Base-by-base conservation (phyloP, 2,113 vertebrate species). In the Ramphastos sulfuratus region DNA sequence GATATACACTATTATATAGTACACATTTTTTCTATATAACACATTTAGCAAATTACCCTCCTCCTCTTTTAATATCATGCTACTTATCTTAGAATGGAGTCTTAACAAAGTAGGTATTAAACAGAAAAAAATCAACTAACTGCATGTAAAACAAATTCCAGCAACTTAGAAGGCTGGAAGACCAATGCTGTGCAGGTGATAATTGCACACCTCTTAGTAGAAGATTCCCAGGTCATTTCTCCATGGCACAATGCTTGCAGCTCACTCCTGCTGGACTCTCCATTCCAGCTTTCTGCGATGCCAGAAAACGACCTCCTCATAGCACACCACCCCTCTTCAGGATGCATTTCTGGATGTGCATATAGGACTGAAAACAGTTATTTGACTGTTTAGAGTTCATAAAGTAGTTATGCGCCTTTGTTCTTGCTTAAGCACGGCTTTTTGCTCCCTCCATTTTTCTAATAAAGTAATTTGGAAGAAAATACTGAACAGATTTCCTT, bases 271-370 rank as follows among this genome's bases (percentile, higher is more conserved):
- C 20, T 60, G 56, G 25, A 56, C 16, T 19, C 55, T 63, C 48
- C 11, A 6, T 11, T 28, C 28, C 48, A n/a, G 12, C 10, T 55
- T 37, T 55, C 64, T 50, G 48, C 5, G 9, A 50, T 50, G 50
- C 23, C 23, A 52, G 23, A 24, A 52, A 24, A 52, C 23, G 64
- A 33, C 28, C 17, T 67, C 17, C 31, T 33, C 28, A 17, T 3
- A 60, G 33, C 14, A 35, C 44, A 25, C 9, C 21, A 6, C 4
- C 9, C 13, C 25, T 30, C 28, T 39, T 48, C 39, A 81, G 52
- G 37, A 12, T 61, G 9, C 30, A 13, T 19, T 76, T 61, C 44
- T 59, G 35, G n/a, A 46, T 12, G 7, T 0, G 1, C 1, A 0
- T 8, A 2, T 4, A 28, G 42, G n/a, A 42, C n/a, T 42, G 44